Evolutionary conservation across 1,140 invertebrate species (phyloP), one percentile per base, ranked within the genome.

Genomic region (Mycetomoellerius zeteki): DNA sequence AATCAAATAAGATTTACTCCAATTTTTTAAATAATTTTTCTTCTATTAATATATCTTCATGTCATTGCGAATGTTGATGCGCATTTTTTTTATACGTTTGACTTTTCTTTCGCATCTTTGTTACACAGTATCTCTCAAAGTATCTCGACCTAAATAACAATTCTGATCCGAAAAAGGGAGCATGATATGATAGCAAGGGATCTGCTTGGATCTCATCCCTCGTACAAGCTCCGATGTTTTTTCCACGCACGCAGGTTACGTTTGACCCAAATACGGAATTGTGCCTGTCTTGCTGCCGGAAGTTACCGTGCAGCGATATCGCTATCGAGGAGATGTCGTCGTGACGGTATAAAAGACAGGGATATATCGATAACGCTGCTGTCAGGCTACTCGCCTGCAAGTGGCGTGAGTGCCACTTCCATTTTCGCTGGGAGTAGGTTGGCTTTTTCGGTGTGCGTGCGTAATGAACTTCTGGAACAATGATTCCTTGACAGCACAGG

Each of bases 331-430:
- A 80, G 77, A 80, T 69, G 47, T 54, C 77, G 27, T 80, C 52
- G 52, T 73, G 80, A 73, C 67, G 52, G 33, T 47, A 82, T 71
- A 82, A 82, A 82, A 82, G 67, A 82, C 80, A 73, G 80, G 80
- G 67, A 82, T 82, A 82, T 82, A 82, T 82, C 80, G 80, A 82
- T 82, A 82, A 82, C 67, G 65, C 50, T 27, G 67, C 78, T 82
- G 67, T 73, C 80, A 33, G 19, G 69, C 80, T 82, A 73, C 52
- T 81, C 52, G 50, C 60, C 3, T 24, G 33, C 7, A 27, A 47
- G 33, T 65, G 24, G 69, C 69, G 52, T 82, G 33, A 77, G 82
- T 64, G 71, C 47, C 58, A 65, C 82, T 77, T 85, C 72, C 71
- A 85, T 85, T 85, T 80, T 78, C 73, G 27, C 30, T 33, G 19